These are phyloP conservation scores for Ennomos fuscantarius DNA, from an alignment of 2,888 invertebrate genomes.

Conservation along the genomic window DNA sequence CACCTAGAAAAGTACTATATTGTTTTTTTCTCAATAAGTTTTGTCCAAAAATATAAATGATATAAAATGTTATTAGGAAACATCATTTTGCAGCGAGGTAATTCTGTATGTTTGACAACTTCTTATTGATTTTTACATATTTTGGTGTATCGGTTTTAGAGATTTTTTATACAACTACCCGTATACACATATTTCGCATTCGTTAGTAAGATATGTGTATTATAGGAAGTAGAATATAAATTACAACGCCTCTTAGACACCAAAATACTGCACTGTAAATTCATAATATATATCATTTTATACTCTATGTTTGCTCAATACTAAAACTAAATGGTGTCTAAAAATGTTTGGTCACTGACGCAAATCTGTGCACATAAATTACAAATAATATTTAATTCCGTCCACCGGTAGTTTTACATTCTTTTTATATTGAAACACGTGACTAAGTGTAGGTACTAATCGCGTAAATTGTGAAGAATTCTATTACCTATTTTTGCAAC, in stretches of 20 bases:
- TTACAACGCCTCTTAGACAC: too few species aligned
- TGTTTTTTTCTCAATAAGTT: slow-evolving; percentile 1
- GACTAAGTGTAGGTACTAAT: slow-evolving; percentile 44
- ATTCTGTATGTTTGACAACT: too few species aligned
- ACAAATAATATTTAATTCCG: slow-evolving; percentile 51
- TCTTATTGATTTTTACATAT: too few species aligned
- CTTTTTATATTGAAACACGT: slow-evolving; percentile 50
- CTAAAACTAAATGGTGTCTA: slow-evolving; percentile 23
- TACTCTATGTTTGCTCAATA: slow-evolving; percentile 12
- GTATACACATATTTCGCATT: too few species aligned
- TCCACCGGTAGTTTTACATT: slow-evolving; percentile 47
- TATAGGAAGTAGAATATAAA: too few species aligned
- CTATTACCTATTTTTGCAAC: slow-evolving; percentile 24
- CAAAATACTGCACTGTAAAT: too few species aligned
- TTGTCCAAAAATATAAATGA: slow-evolving; percentile 17
- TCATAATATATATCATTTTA: background rate
- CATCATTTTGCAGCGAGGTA: too few species aligned
- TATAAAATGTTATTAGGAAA: too few species aligned
- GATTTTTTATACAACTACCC: too few species aligned
- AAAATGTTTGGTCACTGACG: slow-evolving; percentile 55
- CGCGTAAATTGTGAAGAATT: slow-evolving; percentile 27
- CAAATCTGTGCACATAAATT: slow-evolving; percentile 58
- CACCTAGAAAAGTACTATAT: slow-evolving; percentile 43
- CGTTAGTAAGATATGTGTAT: too few species aligned
- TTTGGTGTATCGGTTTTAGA: too few species aligned